Evolutionary conservation across 2,797 vertebrate genomes (phyloP).

Genomic region (Pyrocephalus nanus): DNA sequence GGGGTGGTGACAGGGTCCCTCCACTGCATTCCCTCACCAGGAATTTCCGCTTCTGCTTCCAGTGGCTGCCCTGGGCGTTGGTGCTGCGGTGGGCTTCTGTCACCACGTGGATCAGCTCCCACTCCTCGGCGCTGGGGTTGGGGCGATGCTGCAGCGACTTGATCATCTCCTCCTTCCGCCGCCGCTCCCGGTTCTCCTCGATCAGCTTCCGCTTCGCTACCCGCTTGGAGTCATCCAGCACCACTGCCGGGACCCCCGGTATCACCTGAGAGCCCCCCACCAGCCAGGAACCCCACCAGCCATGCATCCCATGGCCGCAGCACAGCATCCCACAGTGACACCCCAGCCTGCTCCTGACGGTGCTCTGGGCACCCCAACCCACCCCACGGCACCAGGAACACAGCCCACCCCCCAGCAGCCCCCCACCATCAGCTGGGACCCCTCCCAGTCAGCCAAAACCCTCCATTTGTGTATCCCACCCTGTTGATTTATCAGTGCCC

Average conservation of each 20-base stretch:
- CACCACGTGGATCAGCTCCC: constrained; percentile 94
- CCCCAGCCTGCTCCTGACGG: neutral
- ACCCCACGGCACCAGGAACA: accelerated
- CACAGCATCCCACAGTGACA: neutral
- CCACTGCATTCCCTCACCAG: constrained; percentile 79
- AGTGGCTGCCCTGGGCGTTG: constrained; percentile 97
- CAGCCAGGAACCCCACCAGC: neutral
- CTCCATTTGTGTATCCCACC: neutral
- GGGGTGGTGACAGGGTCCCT: accelerated
- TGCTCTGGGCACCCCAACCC: neutral
- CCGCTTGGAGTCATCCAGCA: constrained; percentile 94
- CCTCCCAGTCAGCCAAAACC: neutral
- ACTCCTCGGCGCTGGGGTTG: constrained; percentile 91
- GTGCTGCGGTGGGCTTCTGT: constrained; percentile 96
- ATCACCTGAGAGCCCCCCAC: neutral
- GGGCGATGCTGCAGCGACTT: constrained; percentile 92
- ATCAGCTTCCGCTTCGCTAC: constrained; percentile 97
- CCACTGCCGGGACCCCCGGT: constrained; percentile 77
- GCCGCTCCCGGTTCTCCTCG: constrained; percentile 94
- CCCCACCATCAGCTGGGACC: neutral
- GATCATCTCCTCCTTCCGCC: constrained; percentile 95
- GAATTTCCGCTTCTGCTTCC: constrained; percentile 99
- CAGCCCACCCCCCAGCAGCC: neutral
- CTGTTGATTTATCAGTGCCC: neutral
- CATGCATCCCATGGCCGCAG: neutral